Evolutionary conservation across 1,140 invertebrate genomes (phyloP), one percentile per base, ranked within the genome.

Genomic region (Bombus soroeensis): DNA sequence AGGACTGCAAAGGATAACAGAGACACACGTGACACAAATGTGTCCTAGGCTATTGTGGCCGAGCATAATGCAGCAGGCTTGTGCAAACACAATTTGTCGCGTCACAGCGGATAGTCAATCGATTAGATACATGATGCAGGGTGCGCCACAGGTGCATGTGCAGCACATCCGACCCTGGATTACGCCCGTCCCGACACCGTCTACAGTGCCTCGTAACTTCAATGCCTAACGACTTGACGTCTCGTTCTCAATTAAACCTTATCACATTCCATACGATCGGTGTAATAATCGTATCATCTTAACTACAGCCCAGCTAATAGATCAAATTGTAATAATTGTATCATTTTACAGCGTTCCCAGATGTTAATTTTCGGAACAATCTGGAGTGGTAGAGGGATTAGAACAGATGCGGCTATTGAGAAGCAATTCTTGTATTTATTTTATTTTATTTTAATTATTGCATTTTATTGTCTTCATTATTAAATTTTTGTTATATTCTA

Each of bases 31-130:
- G 47, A 53, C 47, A 53, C 47, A n/a, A n/a, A 47, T 47, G 81
- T 22, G 22, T 80, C 37, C 64, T 66, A 47, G 39, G 39, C n/a
- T 74, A 85, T 89, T 89, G 88, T 89, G 78, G 43, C 62, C 66
- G n/a, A 28, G 74, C 64, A 84, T 87, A 90, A 89, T 89, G 88
- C 85, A 43, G 59, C 68, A 73, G 79, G 66, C 64, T 82, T 76
- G 76, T 73, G 73, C 91, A 93, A 93, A 92, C 87, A 89, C 93
- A 93, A 94, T 93, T 94, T 93, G 87, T 90, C 92, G 89, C 89
- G 91, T 93, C 91, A 91, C 91, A 89, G 92, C 90, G 91, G 90
- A 94, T 93, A 92, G 90, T 92, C 92, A 89, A 93, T 92, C 93
- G 92, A 93, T 93, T 93, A 93, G 89, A 64, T 74, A 73, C 81